Base-by-base conservation (phyloP, 2,888 invertebrate species). In the Autographa pulchrina region DNA sequence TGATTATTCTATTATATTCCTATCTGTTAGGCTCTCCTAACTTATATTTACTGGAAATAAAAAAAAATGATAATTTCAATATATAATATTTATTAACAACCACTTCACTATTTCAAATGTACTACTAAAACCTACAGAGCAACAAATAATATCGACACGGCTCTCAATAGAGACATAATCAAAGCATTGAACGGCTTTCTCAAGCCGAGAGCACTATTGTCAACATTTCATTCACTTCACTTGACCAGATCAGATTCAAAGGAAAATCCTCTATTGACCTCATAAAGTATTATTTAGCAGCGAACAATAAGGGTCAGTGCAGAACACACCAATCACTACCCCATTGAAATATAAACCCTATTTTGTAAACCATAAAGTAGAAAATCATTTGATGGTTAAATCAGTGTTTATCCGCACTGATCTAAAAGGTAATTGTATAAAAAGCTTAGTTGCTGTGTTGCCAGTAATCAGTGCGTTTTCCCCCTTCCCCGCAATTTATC, bases 361-460 rank as follows among this genome's bases (percentile, higher is more conserved):
- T 48, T n/a, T 0, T 16, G 5, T n/a, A 4, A 6, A n/a, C 0
- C 8, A n/a, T 48, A 48, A n/a, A 48, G 48, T n/a, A 1, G 0
- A 48, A 48, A 48, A n/a, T 48, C 16, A 7, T n/a, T 48, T 48
- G 48, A 7, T 2, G n/a, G 31, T 35, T 38, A 8, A 58, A 35
- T n/a, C 62, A 18, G 64, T 67, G 66, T 70, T 65, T 31, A 65
- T 56, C 62, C 63, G 25, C 38, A 66, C 68, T 43, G 38, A 38
- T 38, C 56, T 25, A 58, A 68, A 80, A 78, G 65, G 72, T 65
- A 58, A 78, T 79, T 77, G 73, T 65, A 86, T 86, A 82, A 84
- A 83, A 81, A 77, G 83, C 77, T 81, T 83, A 84, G 79, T 84
- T 83, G 62, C 72, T 64, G 76, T 77, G 78, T 80, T 81, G 70